Percentiles rank a stretch among this genome's conserved stretches.
Evolutionary conservation across 2,113 vertebrate species (phyloP).

Genomic region (Trochalopteron elliotii): DNA sequence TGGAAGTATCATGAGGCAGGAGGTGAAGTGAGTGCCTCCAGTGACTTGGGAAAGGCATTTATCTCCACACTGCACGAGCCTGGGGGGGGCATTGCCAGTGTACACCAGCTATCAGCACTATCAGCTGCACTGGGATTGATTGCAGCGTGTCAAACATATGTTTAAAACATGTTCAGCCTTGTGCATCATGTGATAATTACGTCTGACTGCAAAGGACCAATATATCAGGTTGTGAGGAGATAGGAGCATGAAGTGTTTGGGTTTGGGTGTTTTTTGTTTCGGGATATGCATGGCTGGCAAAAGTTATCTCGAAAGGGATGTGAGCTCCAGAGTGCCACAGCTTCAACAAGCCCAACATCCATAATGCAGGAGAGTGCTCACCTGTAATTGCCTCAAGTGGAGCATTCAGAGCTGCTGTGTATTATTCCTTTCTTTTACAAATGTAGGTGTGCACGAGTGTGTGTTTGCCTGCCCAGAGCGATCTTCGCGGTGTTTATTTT

Average conservation of each 20-base stretch:
- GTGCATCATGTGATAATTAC: background rate
- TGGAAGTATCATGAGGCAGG: conserved; percentile 46
- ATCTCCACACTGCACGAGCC: conserved; percentile 42
- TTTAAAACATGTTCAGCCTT: conserved; percentile 38
- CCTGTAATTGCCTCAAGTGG: background rate
- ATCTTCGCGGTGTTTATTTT: background rate
- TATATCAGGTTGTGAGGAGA: background rate
- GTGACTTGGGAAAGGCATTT: conserved; percentile 54
- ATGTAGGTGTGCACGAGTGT: background rate
- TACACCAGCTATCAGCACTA: background rate
- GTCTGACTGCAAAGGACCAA: background rate
- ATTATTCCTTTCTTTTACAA: background rate
- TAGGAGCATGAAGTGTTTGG: background rate
- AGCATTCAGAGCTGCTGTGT: background rate
- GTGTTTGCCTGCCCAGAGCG: background rate
- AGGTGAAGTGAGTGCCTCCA: conserved; percentile 44
- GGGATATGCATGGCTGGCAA: background rate
- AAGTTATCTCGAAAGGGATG: background rate
- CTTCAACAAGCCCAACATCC: background rate
- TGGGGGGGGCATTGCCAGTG: background rate
- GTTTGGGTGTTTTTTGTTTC: background rate
- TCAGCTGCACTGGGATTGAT: background rate
- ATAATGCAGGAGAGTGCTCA: background rate
- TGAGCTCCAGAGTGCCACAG: background rate
- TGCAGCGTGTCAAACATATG: conserved; percentile 53